Evolutionary conservation across 2,113 vertebrate species (phyloP).

Genomic region (Alligator sinensis): DNA sequence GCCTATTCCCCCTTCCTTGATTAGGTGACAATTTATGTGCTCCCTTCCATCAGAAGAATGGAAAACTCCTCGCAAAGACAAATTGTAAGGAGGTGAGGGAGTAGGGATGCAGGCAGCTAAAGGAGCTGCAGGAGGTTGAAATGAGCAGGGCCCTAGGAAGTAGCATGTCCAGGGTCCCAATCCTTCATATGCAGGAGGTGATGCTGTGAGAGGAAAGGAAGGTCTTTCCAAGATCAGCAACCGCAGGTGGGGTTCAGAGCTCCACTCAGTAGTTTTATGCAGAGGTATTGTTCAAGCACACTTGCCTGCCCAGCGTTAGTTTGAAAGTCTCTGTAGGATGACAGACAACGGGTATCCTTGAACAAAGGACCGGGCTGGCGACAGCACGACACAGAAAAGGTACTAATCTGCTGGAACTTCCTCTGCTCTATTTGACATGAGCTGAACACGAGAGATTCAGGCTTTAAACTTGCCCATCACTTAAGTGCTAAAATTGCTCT

Average conservation of each 20-base stretch:
- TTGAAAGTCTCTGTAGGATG: not conserved
- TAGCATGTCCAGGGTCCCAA: not conserved
- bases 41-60: not conserved
- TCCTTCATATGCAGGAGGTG: not conserved
- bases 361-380: not conserved
- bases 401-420: no score
- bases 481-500: not conserved
- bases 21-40: not conserved
- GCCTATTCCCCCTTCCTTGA: not conserved
- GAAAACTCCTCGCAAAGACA: not conserved
- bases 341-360: not conserved
- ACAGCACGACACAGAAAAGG: not conserved
- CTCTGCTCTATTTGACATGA: not conserved
- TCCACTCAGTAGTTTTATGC: fast-evolving
- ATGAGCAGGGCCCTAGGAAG: not conserved
- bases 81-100: not conserved
- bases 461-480: not conserved
- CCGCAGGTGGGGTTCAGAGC: not conserved
- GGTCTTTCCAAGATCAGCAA: not conserved
- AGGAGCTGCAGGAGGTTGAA: not conserved
- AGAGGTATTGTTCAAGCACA: not conserved
- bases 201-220: not conserved
- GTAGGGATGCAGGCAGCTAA: no score
- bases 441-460: not conserved
- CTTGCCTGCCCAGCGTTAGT: not conserved